Conservation (phyloP, 2,113 vertebrate genomes). For the Spilogale gracilis region DNA sequence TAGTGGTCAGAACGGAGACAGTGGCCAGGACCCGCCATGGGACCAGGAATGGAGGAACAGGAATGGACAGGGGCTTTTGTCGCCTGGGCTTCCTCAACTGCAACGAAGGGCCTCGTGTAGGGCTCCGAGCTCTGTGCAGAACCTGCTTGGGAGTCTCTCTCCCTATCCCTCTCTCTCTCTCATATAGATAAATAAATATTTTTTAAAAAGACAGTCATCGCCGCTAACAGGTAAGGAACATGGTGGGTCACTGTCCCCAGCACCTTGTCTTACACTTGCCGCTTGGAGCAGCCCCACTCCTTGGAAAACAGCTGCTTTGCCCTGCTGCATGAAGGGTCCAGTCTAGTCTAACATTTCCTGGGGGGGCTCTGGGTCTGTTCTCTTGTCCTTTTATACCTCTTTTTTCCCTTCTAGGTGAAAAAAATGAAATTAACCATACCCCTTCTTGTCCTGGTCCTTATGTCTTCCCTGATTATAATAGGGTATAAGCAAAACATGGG, state of each 20-base stretch:
- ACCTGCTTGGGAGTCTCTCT: not conserved
- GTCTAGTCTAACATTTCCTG: not conserved
- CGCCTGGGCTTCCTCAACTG: not conserved
- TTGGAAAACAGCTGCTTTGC: not conserved
- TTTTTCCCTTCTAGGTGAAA: not conserved
- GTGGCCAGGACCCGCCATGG: not conserved
- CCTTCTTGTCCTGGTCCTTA: not conserved
- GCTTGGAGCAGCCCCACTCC: not conserved
- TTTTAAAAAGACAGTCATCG: not conserved
- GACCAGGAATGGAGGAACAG: too few species aligned
- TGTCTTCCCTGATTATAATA: not conserved
- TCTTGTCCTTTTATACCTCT: not conserved
- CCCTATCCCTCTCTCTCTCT: not conserved
- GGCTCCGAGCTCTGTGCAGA: too few species aligned
- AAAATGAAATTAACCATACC: not conserved
- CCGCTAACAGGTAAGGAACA: not conserved
- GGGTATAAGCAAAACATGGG: not conserved
- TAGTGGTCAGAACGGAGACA: accelerated
- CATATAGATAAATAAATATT: not conserved
- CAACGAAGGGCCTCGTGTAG: not conserved
- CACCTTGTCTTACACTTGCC: not conserved
- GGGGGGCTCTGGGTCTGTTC: not conserved
- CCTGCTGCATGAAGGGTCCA: not conserved
- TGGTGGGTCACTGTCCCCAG: not conserved
- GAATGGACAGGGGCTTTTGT: too few species aligned